phyloP scores from a whole-genome alignment of 1,140 invertebrate species.

The Caenorhabditis latens region DNA sequence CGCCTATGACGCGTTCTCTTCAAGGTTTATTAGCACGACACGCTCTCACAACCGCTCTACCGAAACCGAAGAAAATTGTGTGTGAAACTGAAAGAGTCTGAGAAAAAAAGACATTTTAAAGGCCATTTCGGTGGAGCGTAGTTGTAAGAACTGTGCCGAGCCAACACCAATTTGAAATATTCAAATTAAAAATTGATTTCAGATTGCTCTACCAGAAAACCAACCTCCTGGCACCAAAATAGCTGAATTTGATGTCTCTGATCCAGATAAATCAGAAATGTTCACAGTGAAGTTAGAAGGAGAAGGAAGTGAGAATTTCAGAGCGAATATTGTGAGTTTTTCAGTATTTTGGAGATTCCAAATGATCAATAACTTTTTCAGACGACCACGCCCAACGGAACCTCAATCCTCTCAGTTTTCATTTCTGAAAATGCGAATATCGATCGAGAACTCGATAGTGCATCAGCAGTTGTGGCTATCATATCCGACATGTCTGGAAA shows the following conservation, averaged over 20 bases:
- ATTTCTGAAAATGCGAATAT: slow-evolving; percentile 24
- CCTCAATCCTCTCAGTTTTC: not conserved
- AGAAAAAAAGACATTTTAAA: too few relatives aligned
- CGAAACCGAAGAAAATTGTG: too few relatives aligned
- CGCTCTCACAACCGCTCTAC: too few relatives aligned
- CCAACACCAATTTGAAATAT: too few relatives aligned
- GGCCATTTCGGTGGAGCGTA: too few relatives aligned
- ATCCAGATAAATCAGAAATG: not conserved
- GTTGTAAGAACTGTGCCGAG: too few relatives aligned
- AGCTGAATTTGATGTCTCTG: not conserved
- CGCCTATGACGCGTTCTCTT: too few relatives aligned
- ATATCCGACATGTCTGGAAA: slow-evolving; percentile 41
- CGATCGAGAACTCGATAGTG: not conserved
- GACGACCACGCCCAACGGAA: slow-evolving; percentile 28
- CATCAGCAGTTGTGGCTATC: not conserved
- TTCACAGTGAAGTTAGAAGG: slow-evolving; percentile 13
- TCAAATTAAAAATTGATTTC: not conserved
- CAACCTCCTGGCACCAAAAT: not conserved
- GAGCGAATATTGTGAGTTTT: slow-evolving; percentile 33
- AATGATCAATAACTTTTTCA: not conserved
- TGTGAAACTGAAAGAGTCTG: too few relatives aligned
- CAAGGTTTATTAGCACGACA: too few relatives aligned
- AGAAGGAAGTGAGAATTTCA: slow-evolving; percentile 23
- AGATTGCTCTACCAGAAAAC: slow-evolving; percentile 28
- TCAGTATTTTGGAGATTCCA: not conserved